These are phyloP conservation scores for Paratilapia polleni DNA, from an alignment of 2,113 vertebrate species.

Conservation along the genomic window DNA sequence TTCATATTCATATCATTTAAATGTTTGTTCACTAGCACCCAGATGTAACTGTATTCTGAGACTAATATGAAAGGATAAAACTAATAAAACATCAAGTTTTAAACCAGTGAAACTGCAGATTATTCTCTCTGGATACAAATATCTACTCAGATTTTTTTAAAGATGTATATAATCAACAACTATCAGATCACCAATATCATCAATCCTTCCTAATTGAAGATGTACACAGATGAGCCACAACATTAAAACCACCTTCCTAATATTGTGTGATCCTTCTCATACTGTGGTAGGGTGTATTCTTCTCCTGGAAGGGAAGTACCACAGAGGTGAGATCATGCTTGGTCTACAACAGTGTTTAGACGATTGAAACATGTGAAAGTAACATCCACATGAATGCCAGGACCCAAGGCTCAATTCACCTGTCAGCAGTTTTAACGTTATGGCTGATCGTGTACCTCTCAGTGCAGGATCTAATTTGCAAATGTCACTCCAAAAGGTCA, in stretches of 20 bases:
- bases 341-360: not conserved
- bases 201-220: not conserved
- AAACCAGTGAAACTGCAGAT: not conserved
- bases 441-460: not conserved
- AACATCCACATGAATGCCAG: fast-evolving
- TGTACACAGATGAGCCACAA: not conserved
- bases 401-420: not conserved
- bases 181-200: not conserved
- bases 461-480: not conserved
- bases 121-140: not conserved
- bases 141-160: not conserved
- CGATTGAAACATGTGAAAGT: not conserved
- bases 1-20: constrained; percentile 18
- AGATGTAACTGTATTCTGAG: not conserved
- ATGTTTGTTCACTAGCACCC: constrained; percentile 30
- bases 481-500: not conserved
- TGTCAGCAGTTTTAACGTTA: not conserved
- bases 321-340: no score
- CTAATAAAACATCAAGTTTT: not conserved
- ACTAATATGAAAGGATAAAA: not conserved
- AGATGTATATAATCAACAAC: not conserved
- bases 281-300: not conserved
- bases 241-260: not conserved
- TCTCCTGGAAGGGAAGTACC: not conserved
- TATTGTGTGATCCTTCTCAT: not conserved